phyloP scores from a whole-genome alignment of 2,797 vertebrate genomes.

The Cyprinella venusta region DNA sequence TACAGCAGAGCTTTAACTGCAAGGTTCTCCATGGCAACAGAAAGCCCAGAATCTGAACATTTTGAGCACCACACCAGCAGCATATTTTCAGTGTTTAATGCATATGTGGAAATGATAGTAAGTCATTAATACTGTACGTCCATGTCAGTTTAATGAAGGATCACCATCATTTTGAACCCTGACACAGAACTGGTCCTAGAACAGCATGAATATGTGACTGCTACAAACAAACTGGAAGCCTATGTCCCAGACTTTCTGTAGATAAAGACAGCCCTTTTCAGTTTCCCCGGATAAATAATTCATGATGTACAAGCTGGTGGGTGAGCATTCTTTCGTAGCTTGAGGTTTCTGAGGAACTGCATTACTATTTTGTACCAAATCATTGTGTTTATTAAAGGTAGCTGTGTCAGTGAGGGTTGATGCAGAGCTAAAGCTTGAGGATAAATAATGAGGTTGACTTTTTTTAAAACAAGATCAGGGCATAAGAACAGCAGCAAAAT shows the following conservation, averaged over 20 bases:
- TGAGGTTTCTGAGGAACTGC: neutral
- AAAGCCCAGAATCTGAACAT: slow-evolving; percentile 15
- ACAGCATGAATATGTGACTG: neutral
- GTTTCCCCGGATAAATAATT: slow-evolving; percentile 18
- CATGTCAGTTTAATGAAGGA: neutral
- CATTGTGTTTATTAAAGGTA: neutral
- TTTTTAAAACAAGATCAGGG: neutral
- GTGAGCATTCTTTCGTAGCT: neutral
- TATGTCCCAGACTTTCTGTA: neutral
- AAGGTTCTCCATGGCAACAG: slow-evolving; percentile 40
- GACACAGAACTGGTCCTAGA: neutral
- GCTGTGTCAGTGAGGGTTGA: neutral
- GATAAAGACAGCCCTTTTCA: slow-evolving; percentile 13
- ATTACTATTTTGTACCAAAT: neutral
- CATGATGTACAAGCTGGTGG: neutral
- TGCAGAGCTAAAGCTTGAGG: neutral
- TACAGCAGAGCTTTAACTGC: slow-evolving; percentile 26
- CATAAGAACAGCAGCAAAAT: neutral
- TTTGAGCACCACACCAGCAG: slow-evolving; percentile 8
- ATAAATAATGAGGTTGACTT: neutral
- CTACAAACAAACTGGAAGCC: neutral
- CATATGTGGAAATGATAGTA: neutral
- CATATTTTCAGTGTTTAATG: neutral
- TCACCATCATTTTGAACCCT: slow-evolving; percentile 1
- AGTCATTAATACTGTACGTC: slow-evolving; percentile 1